Evolutionary conservation across 2,888 invertebrate genomes (phyloP), one percentile per base, ranked within the genome.

Genomic region (Polyommatus iphigenia): DNA sequence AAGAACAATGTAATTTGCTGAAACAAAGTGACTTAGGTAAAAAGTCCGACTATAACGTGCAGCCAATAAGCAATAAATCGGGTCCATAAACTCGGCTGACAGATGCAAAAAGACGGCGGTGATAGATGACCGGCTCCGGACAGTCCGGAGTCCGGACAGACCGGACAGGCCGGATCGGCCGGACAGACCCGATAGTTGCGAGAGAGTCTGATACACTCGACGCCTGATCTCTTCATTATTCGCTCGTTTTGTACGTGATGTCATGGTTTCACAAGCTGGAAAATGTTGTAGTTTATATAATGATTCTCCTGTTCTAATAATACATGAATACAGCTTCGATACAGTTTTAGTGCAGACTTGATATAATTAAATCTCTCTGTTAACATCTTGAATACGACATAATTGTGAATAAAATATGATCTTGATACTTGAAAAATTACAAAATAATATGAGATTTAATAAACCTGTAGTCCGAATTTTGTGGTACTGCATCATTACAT

Each of bases 51-150:
- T n/a, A 59, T 13, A 13, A 20, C 13, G 10, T 29, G 18, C 67
- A 29, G 29, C 29, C 67, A 67, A 67, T 67, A 67, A 67, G 67
- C 67, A 67, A 67, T 67, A 18, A 67, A 67, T 67, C 18, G 15
- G 6, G 32, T 18, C 67, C 15, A 67, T 67, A 32, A 29, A 32
- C 29, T 67, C 29, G 29, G 29, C 13, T 62, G 29, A 32, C 32
- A 67, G 67, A 67, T 67, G 67, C 67, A 67, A 67, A 67, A 67
- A 67, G 67, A 67, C 67, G 18, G 4, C 15, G 1, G 6, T 67
- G 67, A 67, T 67, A 29, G 29, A 67, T 67, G 29, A 18, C 62
- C 24, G 15, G 24, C 62, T 10, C 67, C 67, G 29, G 29, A 29
- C 62, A 62, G 24, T 1, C 29, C 67, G 62, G 62, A 29, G 10